These are phyloP conservation scores for Yoshiicerus persimilis DNA, from an alignment of 1,140 invertebrate genomes.

Conservation along the genomic window DNA sequence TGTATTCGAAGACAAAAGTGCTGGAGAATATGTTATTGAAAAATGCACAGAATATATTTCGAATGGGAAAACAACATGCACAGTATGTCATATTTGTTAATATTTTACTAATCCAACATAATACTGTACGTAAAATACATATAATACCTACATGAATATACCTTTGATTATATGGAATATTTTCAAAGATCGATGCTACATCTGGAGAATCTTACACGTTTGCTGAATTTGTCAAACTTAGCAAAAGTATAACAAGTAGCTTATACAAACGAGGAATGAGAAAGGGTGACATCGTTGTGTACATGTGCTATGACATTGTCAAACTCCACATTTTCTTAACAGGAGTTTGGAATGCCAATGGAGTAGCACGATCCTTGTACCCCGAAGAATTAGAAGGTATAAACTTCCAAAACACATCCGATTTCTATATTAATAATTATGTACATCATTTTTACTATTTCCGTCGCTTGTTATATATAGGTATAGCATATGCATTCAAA, in stretches of 20 bases:
- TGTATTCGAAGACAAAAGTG: background rate
- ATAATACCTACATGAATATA: background rate
- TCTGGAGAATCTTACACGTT: constrained; percentile 27
- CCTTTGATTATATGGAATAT: background rate
- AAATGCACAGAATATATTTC: background rate
- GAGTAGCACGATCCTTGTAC: constrained; percentile 26
- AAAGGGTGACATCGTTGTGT: constrained; percentile 37
- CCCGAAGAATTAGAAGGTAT: constrained; percentile 38
- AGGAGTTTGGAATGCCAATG: constrained; percentile 46
- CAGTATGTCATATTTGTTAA: background rate
- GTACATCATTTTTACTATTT: no score
- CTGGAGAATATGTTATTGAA: background rate
- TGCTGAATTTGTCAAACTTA: background rate
- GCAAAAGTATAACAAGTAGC: constrained; percentile 27
- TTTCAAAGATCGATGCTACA: background rate
- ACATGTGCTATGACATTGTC: constrained; percentile 16
- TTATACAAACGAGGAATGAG: constrained; percentile 40
- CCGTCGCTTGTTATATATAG: no score
- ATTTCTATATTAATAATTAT: no score
- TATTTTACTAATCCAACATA: no score
- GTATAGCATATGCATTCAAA: no score
- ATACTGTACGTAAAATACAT: no score
- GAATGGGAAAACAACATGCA: background rate
- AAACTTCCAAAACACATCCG: no score
- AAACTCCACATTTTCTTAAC: constrained; percentile 19